These are phyloP conservation scores for Gopherus evgoodei DNA, from an alignment of 2,113 vertebrate genomes.

Conservation along the genomic window DNA sequence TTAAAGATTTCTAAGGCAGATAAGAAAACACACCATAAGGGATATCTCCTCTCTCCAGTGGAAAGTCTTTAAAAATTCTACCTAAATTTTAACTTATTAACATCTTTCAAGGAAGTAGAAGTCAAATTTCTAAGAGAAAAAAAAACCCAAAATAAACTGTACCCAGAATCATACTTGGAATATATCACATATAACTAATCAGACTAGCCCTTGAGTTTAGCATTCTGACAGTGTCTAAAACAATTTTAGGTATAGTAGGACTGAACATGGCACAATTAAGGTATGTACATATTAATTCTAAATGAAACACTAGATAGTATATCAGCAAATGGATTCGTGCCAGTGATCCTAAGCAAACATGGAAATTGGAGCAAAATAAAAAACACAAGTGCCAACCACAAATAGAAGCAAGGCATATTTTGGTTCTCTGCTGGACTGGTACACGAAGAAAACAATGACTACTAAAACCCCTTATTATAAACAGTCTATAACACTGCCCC, in stretches of 20 bases:
- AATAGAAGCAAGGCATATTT: neutral
- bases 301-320: accelerated
- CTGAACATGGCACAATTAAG: neutral
- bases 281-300: neutral
- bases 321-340: neutral
- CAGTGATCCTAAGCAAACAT: neutral
- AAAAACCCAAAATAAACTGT: neutral
- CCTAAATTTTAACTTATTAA: neutral
- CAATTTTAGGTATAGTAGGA: neutral
- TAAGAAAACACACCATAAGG: neutral
- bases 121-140: neutral
- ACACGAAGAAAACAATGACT: neutral
- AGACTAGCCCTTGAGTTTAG: neutral
- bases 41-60: neutral
- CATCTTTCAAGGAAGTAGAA: neutral
- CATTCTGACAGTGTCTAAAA: neutral
- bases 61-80: neutral
- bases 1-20: neutral
- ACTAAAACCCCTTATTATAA: neutral
- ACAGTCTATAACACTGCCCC: slow-evolving; percentile 27
- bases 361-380: neutral
- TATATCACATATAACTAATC: neutral
- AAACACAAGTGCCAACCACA: neutral
- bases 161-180: neutral
- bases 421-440: neutral